Percentiles rank a stretch among this genome's conserved stretches.
These are phyloP conservation scores for Arvicanthis niloticus DNA, from an alignment of 2,113 vertebrate species.

Conservation along the genomic window DNA sequence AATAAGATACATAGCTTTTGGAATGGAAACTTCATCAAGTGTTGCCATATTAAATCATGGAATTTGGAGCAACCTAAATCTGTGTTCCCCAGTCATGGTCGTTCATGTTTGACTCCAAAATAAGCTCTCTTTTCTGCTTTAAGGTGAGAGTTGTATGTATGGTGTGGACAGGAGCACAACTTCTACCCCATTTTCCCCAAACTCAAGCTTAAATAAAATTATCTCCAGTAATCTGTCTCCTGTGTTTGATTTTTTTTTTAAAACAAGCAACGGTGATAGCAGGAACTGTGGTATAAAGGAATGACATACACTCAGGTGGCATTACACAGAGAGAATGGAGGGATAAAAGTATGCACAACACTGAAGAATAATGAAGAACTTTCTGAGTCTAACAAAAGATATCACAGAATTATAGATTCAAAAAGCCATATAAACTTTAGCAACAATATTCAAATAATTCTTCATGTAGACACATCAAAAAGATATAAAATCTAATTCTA, in stretches of 20 bases:
- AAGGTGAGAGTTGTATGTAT: not conserved
- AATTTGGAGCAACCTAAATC: not conserved
- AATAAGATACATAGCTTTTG: not conserved
- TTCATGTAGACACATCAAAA: not conserved
- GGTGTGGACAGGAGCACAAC: not conserved
- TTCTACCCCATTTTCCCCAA: not conserved
- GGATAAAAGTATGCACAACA: not conserved
- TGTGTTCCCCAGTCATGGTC: not conserved
- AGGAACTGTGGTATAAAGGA: not conserved
- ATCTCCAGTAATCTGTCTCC: not conserved
- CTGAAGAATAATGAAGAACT: not conserved
- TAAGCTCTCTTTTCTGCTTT: not conserved
- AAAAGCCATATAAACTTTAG: not conserved
- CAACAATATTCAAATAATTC: too few species aligned
- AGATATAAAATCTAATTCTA: not conserved
- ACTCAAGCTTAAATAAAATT: not conserved
- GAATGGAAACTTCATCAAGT: not conserved
- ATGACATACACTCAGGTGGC: too few species aligned
- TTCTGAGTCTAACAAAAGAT: not conserved
- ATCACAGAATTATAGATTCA: not conserved
- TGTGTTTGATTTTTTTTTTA: not conserved
- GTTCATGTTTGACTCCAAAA: not conserved
- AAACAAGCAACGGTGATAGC: not conserved
- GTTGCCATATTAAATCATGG: not conserved
- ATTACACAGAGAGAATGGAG: not conserved